Evolutionary conservation across 2,797 vertebrate species (phyloP).

Genomic region (Artibeus lituratus): DNA sequence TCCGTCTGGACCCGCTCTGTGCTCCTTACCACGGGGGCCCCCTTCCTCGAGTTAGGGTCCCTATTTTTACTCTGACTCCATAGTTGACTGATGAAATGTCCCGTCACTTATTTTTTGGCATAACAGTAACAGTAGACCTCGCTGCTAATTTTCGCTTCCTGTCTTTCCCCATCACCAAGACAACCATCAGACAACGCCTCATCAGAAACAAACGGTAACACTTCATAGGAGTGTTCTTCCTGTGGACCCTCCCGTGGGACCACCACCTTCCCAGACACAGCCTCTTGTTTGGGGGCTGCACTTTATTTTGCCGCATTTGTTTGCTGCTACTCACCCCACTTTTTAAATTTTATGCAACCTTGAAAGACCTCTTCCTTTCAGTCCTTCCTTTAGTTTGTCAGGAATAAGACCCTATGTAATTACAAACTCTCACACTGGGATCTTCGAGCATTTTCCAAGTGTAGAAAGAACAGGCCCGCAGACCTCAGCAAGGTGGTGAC

Average conservation of each 20-base stretch:
- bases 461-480: background rate
- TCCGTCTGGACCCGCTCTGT: background rate
- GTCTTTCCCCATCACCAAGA: background rate
- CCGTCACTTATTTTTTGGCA: background rate
- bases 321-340: background rate
- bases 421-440: background rate
- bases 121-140: background rate
- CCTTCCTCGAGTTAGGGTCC: background rate
- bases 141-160: background rate
- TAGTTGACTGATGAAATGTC: background rate
- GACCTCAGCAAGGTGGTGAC: background rate
- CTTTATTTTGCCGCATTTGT: background rate
- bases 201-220: background rate
- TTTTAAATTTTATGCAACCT: background rate
- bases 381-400: background rate
- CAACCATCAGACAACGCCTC: background rate
- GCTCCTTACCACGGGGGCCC: background rate
- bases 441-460: background rate
- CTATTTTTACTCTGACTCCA: background rate
- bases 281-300: background rate
- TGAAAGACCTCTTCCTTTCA: background rate
- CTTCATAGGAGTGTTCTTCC: background rate
- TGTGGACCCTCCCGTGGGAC: background rate
- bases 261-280: background rate
- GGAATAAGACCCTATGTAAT: background rate